Conservation (phyloP, 2,888 invertebrate genomes). For the Dynastes maya region DNA sequence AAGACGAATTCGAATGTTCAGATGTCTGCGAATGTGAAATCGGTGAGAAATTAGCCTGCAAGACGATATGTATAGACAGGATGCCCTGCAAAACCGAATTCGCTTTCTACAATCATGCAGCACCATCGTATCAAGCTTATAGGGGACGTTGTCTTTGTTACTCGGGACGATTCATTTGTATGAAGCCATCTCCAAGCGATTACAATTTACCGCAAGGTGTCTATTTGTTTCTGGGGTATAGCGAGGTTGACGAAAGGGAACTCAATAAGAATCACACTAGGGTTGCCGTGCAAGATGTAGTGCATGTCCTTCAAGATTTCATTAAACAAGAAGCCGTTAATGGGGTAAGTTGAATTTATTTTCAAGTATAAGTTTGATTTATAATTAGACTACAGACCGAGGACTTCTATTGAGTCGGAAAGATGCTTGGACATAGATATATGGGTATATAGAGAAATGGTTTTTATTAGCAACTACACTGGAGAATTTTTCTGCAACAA, state of each 20-base stretch:
- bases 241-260: conserved; percentile 87
- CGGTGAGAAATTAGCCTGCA: conserved; percentile 85
- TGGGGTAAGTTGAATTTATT: conserved; percentile 72
- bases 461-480: too few relatives aligned
- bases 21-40: conserved; percentile 91
- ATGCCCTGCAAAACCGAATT: conserved; percentile 90
- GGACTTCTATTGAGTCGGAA: too few relatives aligned
- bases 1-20: conserved; percentile 91
- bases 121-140: conserved; percentile 92
- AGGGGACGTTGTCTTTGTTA: conserved; percentile 92
- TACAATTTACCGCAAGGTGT: conserved; percentile 88
- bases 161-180: conserved; percentile 93
- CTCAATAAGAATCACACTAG: conserved; percentile 87
- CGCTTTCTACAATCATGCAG: conserved; percentile 92
- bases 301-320: conserved; percentile 86
- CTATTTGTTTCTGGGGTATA: conserved; percentile 91
- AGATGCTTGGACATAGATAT: too few relatives aligned
- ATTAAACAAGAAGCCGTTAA: conserved; percentile 82
- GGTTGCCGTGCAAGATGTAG: conserved; percentile 88
- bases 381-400: background rate
- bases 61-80: conserved; percentile 90
- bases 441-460: too few relatives aligned
- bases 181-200: conserved; percentile 86
- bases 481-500: too few relatives aligned
- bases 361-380: background rate